phyloP scores from a whole-genome alignment of 2,888 invertebrate genomes.

The Nemapogon koenigi region DNA sequence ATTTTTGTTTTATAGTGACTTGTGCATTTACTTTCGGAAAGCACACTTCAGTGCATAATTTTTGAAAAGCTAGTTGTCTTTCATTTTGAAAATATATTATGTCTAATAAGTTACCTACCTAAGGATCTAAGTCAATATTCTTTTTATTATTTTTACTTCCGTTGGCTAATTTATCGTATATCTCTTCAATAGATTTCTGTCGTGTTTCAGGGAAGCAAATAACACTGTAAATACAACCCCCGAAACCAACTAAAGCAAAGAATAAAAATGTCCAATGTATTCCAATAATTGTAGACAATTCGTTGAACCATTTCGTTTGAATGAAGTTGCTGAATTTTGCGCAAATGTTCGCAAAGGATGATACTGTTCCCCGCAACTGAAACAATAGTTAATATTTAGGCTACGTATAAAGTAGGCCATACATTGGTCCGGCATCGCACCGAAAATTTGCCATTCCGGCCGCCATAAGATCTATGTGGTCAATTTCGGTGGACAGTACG shows the following conservation, averaged over 20 bases:
- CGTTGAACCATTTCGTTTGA: slow-evolving; percentile 53
- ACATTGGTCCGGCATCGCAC: too few relatives aligned
- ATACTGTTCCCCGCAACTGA: slow-evolving; percentile 51
- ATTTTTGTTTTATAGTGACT: too few relatives aligned
- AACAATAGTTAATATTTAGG: too few relatives aligned
- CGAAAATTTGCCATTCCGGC: not conserved
- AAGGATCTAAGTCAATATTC: not conserved
- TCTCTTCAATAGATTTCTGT: slow-evolving; percentile 42
- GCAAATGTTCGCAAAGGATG: slow-evolving; percentile 47
- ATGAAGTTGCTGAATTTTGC: slow-evolving; percentile 53
- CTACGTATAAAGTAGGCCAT: not conserved
- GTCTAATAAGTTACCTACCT: too few relatives aligned
- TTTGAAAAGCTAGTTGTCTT: too few relatives aligned
- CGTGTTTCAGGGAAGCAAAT: slow-evolving; percentile 47
- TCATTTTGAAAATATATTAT: too few relatives aligned
- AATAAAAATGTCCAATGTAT: slow-evolving; percentile 52
- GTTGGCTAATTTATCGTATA: slow-evolving; percentile 36
- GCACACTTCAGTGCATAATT: too few relatives aligned
- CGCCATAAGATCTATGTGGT: not conserved
- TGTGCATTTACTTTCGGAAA: too few relatives aligned
- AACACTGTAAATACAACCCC: slow-evolving; percentile 38
- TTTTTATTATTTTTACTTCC: slow-evolving; percentile 19
- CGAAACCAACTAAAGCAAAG: slow-evolving; percentile 41
- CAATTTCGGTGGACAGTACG: too few relatives aligned
- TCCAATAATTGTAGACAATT: slow-evolving; percentile 38